Evolutionary conservation across 2,888 invertebrate genomes (phyloP).

Genomic region (Tinea pellionella): DNA sequence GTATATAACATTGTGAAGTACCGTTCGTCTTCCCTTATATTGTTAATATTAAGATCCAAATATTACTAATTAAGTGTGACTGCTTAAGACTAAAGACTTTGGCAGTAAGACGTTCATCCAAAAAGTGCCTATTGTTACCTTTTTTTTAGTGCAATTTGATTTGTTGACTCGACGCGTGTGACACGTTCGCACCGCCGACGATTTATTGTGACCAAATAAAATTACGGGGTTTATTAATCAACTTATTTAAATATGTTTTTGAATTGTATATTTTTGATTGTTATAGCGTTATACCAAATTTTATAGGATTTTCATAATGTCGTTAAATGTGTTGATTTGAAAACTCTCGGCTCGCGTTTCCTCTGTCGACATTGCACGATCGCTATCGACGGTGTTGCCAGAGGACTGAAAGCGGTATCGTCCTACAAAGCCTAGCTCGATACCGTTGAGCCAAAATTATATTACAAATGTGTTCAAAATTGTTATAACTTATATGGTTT

Average conservation of each 20-base stretch:
- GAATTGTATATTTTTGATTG: background rate
- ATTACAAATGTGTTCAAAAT: conserved; percentile 5
- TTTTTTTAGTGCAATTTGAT: background rate
- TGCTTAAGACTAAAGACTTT: background rate
- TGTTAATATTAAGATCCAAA: background rate
- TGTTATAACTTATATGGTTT: conserved; percentile 7
- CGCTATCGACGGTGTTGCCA: too few species aligned
- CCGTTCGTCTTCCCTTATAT: background rate
- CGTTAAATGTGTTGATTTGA: background rate
- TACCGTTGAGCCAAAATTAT: background rate
- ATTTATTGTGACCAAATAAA: background rate
- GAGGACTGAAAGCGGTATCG: too few species aligned
- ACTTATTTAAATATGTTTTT: background rate
- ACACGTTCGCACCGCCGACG: background rate
- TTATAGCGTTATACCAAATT: background rate
- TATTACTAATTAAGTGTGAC: background rate
- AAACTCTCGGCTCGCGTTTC: background rate
- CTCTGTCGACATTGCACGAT: too few species aligned
- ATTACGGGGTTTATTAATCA: background rate
- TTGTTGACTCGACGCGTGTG: background rate
- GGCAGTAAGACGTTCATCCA: background rate
- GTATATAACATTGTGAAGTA: too few species aligned
- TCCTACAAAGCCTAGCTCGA: background rate
- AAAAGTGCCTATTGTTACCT: conserved; percentile 13
- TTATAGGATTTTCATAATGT: background rate